Percentiles rank a stretch among this genome's conserved stretches.
Evolutionary conservation across 2,113 vertebrate genomes (phyloP).

Genomic region (Neomonachus schauinslandi): DNA sequence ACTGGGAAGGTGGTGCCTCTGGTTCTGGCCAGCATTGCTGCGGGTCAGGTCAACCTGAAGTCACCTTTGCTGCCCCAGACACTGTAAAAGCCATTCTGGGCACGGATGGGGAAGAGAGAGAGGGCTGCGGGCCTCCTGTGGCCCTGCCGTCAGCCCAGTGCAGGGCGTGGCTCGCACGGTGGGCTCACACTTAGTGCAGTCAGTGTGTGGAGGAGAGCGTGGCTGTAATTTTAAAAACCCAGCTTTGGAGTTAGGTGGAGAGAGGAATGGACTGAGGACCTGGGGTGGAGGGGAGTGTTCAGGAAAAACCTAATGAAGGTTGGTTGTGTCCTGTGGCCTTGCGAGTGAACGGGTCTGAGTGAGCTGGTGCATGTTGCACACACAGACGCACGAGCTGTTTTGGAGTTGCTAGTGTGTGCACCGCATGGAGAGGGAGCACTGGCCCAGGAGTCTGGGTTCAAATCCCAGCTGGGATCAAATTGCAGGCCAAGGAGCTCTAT

Average conservation of each 20-base stretch:
- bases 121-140: background rate
- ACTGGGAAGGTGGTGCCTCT: background rate
- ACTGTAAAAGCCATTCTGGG: background rate
- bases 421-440: background rate
- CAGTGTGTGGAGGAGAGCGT: background rate
- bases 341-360: too few species aligned
- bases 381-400: rapidly evolving
- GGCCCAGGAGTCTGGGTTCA: background rate
- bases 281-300: background rate
- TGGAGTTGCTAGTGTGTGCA: rapidly evolving
- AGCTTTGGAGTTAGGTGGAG: background rate
- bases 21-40: background rate
- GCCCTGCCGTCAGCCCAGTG: background rate
- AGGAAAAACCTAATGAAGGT: background rate
- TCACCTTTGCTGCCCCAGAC: background rate
- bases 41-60: conserved; percentile 47
- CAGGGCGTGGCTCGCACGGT: background rate
- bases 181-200: background rate
- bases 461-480: background rate
- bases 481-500: background rate
- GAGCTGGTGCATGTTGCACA: background rate
- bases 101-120: background rate
- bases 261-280: background rate
- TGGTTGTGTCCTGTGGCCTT: background rate
- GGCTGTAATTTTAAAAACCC: background rate